These are phyloP conservation scores for Steinernema scapterisci DNA, from an alignment of 2,888 invertebrate genomes.

Conservation along the genomic window DNA sequence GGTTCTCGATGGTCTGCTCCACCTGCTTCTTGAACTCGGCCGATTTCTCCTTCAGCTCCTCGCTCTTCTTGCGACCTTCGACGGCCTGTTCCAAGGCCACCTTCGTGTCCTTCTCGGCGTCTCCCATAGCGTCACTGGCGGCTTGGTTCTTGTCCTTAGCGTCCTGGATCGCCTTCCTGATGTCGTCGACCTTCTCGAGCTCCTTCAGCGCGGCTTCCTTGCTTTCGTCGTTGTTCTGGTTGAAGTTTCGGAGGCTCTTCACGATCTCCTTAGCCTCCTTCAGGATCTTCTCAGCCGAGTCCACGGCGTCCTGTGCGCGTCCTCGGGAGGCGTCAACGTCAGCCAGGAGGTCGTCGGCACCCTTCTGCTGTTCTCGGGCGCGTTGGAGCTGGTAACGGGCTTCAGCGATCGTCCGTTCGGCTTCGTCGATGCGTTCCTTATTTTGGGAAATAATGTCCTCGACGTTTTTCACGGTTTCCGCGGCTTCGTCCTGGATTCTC, in stretches of 20 bases:
- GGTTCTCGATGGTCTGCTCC: conserved; percentile 46
- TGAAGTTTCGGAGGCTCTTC: conserved; percentile 78
- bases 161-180: conserved; percentile 75
- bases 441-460: conserved; percentile 35
- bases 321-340: conserved; percentile 43
- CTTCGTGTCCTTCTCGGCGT: conserved; percentile 53
- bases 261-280: conserved; percentile 73
- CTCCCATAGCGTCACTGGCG: conserved; percentile 52
- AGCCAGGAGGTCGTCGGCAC: conserved; percentile 40
- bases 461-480: conserved; percentile 12
- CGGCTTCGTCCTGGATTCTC: conserved; percentile 76
- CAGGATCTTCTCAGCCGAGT: conserved; percentile 46
- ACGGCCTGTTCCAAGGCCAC: conserved; percentile 49
- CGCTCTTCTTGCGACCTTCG: conserved; percentile 39
- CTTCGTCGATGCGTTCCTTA: conserved; percentile 53
- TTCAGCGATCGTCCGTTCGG: conserved; percentile 74
- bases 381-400: conserved; percentile 70
- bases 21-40: conserved; percentile 46
- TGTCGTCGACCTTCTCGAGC: conserved; percentile 77
- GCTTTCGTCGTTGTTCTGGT: conserved; percentile 84
- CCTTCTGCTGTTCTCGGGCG: conserved; percentile 76
- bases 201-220: conserved; percentile 81
- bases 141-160: conserved; percentile 47
- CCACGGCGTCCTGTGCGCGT: conserved; percentile 48
- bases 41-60: conserved; percentile 40